Evolutionary conservation across 1,140 invertebrate genomes (phyloP).

Genomic region (Drosophila nikananu): DNA sequence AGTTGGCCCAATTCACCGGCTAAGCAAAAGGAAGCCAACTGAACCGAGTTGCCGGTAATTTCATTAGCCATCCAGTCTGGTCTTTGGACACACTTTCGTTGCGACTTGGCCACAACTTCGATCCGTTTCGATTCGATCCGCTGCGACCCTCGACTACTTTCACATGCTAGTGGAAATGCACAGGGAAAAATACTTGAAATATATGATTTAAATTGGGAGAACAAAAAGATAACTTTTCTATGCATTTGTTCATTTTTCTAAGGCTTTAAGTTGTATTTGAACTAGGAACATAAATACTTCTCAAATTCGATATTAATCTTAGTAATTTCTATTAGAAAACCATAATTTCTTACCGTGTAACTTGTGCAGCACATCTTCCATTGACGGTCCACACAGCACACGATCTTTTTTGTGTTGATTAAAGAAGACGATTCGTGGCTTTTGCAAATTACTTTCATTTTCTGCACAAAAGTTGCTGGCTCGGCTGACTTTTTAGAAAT

Average conservation of each 20-base stretch:
- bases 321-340: background rate
- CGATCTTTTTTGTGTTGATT: slow-evolving; percentile 66
- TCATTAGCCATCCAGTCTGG: slow-evolving; percentile 47
- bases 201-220: background rate
- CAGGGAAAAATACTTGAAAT: slow-evolving; percentile 2
- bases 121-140: slow-evolving; percentile 42
- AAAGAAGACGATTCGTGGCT: slow-evolving; percentile 66
- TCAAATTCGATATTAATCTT: background rate
- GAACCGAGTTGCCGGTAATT: slow-evolving; percentile 35
- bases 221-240: background rate
- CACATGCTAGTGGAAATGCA: slow-evolving; percentile 35
- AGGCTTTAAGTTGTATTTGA: background rate
- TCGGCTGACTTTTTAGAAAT: slow-evolving; percentile 57
- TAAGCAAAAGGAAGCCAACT: slow-evolving; percentile 25
- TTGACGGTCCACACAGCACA: slow-evolving; percentile 47
- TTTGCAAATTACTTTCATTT: slow-evolving; percentile 81
- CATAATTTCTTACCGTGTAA: slow-evolving; percentile 23
- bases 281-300: too few species aligned
- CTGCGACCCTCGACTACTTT: slow-evolving; percentile 53
- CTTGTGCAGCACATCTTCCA: slow-evolving; percentile 33
- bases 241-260: background rate
- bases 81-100: slow-evolving; percentile 65
- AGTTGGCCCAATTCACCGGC: slow-evolving; percentile 33
- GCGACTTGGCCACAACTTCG: slow-evolving; percentile 26
- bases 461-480: slow-evolving; percentile 56